Evolutionary conservation across 2,888 invertebrate genomes (phyloP), one percentile per base, ranked within the genome.

Genomic region (Meganola albula): DNA sequence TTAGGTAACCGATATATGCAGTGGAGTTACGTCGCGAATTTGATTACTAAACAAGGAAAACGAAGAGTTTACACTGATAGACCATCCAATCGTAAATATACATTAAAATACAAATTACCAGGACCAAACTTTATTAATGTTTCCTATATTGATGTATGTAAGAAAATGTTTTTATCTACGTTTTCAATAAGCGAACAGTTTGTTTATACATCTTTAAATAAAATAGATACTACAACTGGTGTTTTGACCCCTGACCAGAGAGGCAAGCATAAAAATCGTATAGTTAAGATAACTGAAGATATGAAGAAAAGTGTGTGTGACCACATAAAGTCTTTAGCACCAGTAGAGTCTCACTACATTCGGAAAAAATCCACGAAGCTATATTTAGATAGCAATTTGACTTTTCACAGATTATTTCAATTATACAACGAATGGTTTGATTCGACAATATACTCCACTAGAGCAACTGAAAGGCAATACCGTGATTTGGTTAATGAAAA

Each of bases 181-280:
- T 26, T 35, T 22, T 12, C 30, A 16, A 3, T 30, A 4, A 35
- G 34, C 30, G 35, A 35, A 18, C 30, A 35, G 12, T 26, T 30
- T 27, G 23, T 35, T 13, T 26, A 30, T 7, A 35, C 12, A 2
- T 22, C 30, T 10, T 26, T 30, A 26, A 12, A 35, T 30, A 35
- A 35, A 14, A 4, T 10, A 23, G 9, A 30, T 26, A 8, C 1
- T 1, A 12, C 7, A 9, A 34, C n/a, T 22, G 33, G 33, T 5
- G 11, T 33, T n/a, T 4, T 27, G 5, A 1, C 16, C 14, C 2
- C 12, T 3, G 12, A 29, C 7, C 7, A 14, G 21, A 12, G 25
- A 14, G 25, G 25, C 2, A 14, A n/a, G 2, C 31, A 31, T 18
- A 3, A 4, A 1, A 31, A 31, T 18, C 31, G 24, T 18, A 24